Conservation (phyloP, 2,888 invertebrate species). For the Apocheima hispidaria region DNA sequence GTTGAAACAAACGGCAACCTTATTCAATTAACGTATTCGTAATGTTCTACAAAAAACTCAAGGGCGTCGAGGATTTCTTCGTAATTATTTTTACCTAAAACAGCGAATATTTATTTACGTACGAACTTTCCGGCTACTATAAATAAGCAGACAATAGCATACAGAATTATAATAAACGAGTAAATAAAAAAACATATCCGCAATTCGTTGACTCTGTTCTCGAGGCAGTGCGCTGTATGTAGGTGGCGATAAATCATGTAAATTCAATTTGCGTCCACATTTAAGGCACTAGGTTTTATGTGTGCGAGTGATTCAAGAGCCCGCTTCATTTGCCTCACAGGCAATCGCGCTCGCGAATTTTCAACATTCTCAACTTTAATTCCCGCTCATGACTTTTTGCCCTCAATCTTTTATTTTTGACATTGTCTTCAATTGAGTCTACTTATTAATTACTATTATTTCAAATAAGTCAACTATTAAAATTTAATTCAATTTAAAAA, state of each 20-base stretch:
- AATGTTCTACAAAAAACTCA: constrained; percentile 9
- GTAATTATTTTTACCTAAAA: constrained; percentile 20
- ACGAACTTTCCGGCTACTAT: constrained; percentile 19
- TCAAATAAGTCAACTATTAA: too few relatives aligned
- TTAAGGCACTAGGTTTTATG: neutral
- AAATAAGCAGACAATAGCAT: constrained; percentile 29
- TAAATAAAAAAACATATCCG: constrained; percentile 28
- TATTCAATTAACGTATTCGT: constrained; percentile 2
- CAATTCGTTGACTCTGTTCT: constrained; percentile 16
- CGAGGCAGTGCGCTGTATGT: constrained; percentile 2
- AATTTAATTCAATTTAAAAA: too few relatives aligned
- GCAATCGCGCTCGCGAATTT: too few relatives aligned
- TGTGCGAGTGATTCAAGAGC: too few relatives aligned
- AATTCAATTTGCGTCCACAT: constrained; percentile 12
- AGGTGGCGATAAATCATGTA: constrained; percentile 14
- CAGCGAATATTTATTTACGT: constrained; percentile 13
- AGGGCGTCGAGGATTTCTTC: constrained; percentile 1
- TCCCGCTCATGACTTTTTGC: too few relatives aligned
- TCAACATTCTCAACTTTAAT: too few relatives aligned
- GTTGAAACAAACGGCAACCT: neutral
- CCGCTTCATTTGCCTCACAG: too few relatives aligned
- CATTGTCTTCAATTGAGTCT: too few relatives aligned
- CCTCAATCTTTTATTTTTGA: too few relatives aligned
- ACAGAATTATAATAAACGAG: constrained; percentile 17
- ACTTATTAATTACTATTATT: too few relatives aligned